Base-by-base conservation (phyloP, 1,140 invertebrate species). In the Macrobrachium rosenbergii region DNA sequence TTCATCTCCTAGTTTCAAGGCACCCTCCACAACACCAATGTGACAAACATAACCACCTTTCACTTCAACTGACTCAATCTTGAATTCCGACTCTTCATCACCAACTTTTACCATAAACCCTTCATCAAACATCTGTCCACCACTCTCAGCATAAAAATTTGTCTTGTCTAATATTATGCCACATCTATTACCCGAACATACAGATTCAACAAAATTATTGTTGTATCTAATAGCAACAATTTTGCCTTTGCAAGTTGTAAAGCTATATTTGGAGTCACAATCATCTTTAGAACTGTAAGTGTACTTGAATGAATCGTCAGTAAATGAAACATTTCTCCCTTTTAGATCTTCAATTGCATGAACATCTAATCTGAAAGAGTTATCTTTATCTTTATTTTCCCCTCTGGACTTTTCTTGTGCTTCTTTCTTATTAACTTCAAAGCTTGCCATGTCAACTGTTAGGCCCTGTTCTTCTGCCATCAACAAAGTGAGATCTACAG, bases 381-480 rank as follows among this genome's bases (percentile, higher is more conserved):
- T 96, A 90, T 96, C 89, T 58, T 83, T 77, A 37, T 88, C 89
- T 21, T 80, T 79, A 60, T 82, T 83, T 77, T 83, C 85, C n/a
- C 89, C 87, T 79, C 82, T 87, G 16, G 90, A 90, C 28, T 86
- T 88, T 82, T 90, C 94, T 92, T 97, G 96, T n/a, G 98, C 96
- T 91, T 95, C 94, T 92, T 97, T 97, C 91, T 98, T 99, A 14
- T 96, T 95, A 91, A 96, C 95, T 93, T 99, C 98, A 92, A 99
- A 99, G 59, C 93, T 95, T 58, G 92, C 92, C 95, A 98, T 96
- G 92, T 99, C 97, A 88, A 99, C 95, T 75, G 92, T 92, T 1
- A 99, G 92, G 14, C 96, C 96, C 91, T 96, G 97, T 93, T 99
- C 99, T 93, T 99, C 98, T 73, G 96, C 95, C 98, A 99, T 99